These are phyloP conservation scores for Garra rufa DNA, from an alignment of 2,113 vertebrate species.

Conservation along the genomic window DNA sequence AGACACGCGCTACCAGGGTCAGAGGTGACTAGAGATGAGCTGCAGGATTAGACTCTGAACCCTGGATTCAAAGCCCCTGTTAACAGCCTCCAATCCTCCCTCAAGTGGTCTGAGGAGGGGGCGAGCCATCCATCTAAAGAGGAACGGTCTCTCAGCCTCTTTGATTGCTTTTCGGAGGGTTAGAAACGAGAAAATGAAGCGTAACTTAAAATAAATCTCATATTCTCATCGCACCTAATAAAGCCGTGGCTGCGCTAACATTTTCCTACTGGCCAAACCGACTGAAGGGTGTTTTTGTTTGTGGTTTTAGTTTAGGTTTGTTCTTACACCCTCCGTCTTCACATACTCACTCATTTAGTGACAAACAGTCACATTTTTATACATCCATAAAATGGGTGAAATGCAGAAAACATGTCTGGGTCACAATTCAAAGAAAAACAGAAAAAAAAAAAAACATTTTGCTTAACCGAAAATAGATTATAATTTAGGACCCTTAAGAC, in stretches of 20 bases:
- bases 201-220: conserved; percentile 59
- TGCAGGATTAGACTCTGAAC: conserved; percentile 72
- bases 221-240: conserved; percentile 59
- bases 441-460: background rate
- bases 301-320: conserved; percentile 58
- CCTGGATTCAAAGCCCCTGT: conserved; percentile 70
- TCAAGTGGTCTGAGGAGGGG: background rate
- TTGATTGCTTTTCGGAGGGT: conserved; percentile 40
- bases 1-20: conserved; percentile 72
- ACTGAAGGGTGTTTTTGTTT: conserved; percentile 57
- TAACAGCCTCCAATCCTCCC: conserved; percentile 61
- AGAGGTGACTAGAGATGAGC: conserved; percentile 66
- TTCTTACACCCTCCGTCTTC: conserved; percentile 39
- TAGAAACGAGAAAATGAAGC: conserved; percentile 33
- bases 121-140: conserved; percentile 3
- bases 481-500: background rate
- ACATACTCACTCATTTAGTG: conserved; percentile 13
- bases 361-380: conserved; percentile 33
- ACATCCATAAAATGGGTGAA: conserved; percentile 6
- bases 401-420: background rate
- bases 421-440: background rate
- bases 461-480: background rate
- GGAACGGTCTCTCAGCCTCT: conserved; percentile 37
- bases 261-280: conserved; percentile 53
- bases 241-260: conserved; percentile 44